phyloP scores from a whole-genome alignment of 1,140 invertebrate species.

The Pomacea maculata region DNA sequence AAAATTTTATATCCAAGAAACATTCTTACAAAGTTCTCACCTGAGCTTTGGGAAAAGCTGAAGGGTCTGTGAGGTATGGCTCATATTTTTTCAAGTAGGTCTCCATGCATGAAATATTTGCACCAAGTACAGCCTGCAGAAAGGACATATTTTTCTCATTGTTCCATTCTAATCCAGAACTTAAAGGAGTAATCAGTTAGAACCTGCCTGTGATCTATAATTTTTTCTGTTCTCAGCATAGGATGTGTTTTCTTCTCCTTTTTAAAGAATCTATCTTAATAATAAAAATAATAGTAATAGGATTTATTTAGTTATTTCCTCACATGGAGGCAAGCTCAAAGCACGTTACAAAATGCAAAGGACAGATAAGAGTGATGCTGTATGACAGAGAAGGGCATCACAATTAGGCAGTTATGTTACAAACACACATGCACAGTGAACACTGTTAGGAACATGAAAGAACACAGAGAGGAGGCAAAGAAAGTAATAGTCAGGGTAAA shows the following conservation, averaged over 20 bases:
- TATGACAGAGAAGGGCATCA: too few relatives aligned
- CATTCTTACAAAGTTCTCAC: constrained; percentile 28
- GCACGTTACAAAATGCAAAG: too few relatives aligned
- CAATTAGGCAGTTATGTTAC: too few relatives aligned
- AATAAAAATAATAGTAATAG: background rate
- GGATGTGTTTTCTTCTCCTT: background rate
- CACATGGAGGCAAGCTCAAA: too few relatives aligned
- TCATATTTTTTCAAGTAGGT: constrained; percentile 40
- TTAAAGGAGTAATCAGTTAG: background rate
- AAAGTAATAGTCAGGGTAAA: too few relatives aligned
- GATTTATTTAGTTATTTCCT: background rate
- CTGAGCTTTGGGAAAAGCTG: constrained; percentile 46
- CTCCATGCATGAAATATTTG: constrained; percentile 24
- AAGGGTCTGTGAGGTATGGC: constrained; percentile 49
- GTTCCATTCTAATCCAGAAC: background rate
- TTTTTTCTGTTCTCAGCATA: background rate
- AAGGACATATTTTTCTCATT: background rate
- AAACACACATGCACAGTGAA: too few relatives aligned
- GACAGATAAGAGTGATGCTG: too few relatives aligned
- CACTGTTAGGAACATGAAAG: too few relatives aligned
- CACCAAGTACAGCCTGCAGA: constrained; percentile 44
- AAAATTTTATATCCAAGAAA: background rate
- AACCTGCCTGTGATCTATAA: background rate
- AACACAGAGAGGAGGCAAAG: too few relatives aligned
- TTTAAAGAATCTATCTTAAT: background rate